Evolutionary conservation across 1,140 invertebrate genomes (phyloP).

Genomic region (Spodoptera litura): DNA sequence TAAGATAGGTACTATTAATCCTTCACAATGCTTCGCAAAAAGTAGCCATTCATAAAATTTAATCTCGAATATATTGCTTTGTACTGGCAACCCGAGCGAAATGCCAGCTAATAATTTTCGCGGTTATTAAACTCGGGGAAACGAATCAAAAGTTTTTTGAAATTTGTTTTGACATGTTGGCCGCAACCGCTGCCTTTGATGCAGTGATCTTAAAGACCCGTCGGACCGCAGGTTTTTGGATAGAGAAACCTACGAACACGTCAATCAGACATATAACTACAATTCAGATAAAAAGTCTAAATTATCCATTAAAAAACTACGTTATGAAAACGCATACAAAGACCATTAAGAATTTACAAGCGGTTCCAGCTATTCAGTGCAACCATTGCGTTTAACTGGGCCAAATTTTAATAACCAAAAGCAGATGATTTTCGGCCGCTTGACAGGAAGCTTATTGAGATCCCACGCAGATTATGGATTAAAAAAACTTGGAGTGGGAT

Average conservation of each 20-base stretch:
- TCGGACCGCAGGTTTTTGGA: conserved; percentile 53
- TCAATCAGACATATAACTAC: too few species aligned
- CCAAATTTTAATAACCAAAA: conserved; percentile 21
- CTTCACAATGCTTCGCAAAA: conserved; percentile 67
- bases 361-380: too few species aligned
- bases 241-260: too few species aligned
- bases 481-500: conserved; percentile 78
- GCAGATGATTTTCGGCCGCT: conserved; percentile 73
- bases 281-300: too few species aligned
- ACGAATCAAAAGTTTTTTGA: conserved; percentile 50
- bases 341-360: too few species aligned
- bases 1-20: conserved; percentile 64
- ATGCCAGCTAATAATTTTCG: conserved; percentile 67
- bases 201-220: not conserved
- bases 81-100: conserved; percentile 64
- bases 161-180: conserved; percentile 80
- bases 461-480: conserved; percentile 79
- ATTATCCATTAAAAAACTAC: too few species aligned
- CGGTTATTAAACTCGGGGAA: conserved; percentile 68
- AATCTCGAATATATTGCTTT: conserved; percentile 71
- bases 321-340: too few species aligned
- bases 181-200: conserved; percentile 24
- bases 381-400: conserved; percentile 2
- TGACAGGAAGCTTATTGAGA: conserved; percentile 80
- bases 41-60: conserved; percentile 75